Evolutionary conservation across 2,888 invertebrate genomes (phyloP), one percentile per base, ranked within the genome.

Genomic region (Pheosia gnoma): DNA sequence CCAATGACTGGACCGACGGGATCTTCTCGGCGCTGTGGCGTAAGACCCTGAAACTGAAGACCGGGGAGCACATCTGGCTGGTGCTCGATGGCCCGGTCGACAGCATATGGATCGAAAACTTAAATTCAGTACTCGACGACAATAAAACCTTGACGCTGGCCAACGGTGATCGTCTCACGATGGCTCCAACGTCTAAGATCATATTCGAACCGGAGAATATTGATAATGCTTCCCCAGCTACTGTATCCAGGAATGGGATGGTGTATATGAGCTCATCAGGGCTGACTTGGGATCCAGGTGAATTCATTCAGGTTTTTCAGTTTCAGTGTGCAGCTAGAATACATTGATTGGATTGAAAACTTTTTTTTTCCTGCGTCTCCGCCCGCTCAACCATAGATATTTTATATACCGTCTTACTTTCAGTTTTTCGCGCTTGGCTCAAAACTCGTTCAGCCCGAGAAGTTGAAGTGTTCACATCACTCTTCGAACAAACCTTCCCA

Each of bases 1-100:
- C 99, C 1, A 99, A 99, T 82, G 99, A 99, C 83, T 99, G 99
- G 99, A 99, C 99, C 0, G 99, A 99, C 86, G 99, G 99, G 6
- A 98, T 99, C 79, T 99, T 99, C 89, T 98, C 99, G 0, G 98
- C 99, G 0, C 92, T 99, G 0, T 99, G 99, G 99, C 95, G 99
- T 51, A 98, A 98, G 90, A 98, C 99, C 0, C 94, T 98, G 2
- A 98, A 98, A 89, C 92, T 97, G 0, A 98, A 98, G 90, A 96
- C 96, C 72, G 96, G 95, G 4, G 99, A 99, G 79, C 95, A 98
- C 83, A 96, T 99, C 37, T 99, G 99, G 99, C 89, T 99, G 56
- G 98, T 99, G 0, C 91, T 99, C 52, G 99, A 99, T 81, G 99
- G 99, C 0, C 99, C 99, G 0, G 99, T 99, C 0, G 99, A 99